Evolutionary conservation across 1,140 invertebrate species (phyloP), one percentile per base, ranked within the genome.

Genomic region (Pseudomyrmex concolor): DNA sequence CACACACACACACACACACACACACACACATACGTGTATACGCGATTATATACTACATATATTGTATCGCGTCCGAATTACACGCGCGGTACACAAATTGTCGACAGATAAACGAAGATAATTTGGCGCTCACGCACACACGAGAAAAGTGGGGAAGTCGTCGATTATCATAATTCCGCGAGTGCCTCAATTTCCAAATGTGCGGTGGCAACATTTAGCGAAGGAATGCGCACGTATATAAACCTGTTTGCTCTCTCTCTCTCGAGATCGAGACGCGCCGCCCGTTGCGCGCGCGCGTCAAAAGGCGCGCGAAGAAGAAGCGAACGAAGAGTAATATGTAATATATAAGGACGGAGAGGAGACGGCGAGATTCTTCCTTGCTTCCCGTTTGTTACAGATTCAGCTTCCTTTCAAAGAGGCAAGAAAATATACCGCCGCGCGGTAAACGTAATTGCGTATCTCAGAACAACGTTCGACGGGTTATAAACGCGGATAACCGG

Each of bases 161-260:
- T 10, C 76, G 48, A 80, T 80, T 71, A 80, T 80, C 66, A 71
- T 80, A 71, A 80, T 70, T 80, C 54, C 54, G 76, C 25, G 74
- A 68, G 67, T 80, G 19, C 76, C 19, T 50, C 54, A 71, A 71
- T 80, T 71, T 34, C 66, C 51, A 80, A 80, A 70, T 80, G 64
- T 34, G 73, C 68, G 25, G 19, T n/a, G 66, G 48, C 12, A 25
- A n/a, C 66, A 55, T 59, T 80, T 22, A 57, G 64, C 50, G 43
- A 19, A 19, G 34, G 76, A 71, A 71, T 34, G 43, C 43, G n/a
- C 45, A 48, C 51, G 43, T 57, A 57, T 45, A 22, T 54, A 62
- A 34, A 34, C n/a, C 51, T 19, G 76, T 80, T 78, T 34, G 34
- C 34, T 34, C 34, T 54, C 66, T 78, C 7, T 4, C 34, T 34